These are phyloP conservation scores for Ennomos erosarius DNA, from an alignment of 2,888 invertebrate species.

Conservation along the genomic window DNA sequence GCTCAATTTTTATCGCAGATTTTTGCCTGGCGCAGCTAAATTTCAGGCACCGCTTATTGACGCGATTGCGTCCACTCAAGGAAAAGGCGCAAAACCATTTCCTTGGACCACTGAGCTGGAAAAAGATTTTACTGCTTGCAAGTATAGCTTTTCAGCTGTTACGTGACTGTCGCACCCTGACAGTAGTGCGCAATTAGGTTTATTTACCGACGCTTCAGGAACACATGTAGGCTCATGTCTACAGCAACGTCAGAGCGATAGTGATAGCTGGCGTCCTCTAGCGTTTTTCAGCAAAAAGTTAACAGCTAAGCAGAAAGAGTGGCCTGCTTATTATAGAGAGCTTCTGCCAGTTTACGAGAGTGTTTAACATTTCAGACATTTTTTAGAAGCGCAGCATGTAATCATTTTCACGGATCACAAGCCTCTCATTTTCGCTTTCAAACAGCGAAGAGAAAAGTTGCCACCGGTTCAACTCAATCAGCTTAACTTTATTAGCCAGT, in stretches of 20 bases:
- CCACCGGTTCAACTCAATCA: slow-evolving; percentile 31
- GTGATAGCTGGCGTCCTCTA: slow-evolving; percentile 24
- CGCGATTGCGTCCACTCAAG: slow-evolving; percentile 43
- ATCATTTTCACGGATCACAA: slow-evolving; percentile 36
- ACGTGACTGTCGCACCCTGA: slow-evolving; percentile 39
- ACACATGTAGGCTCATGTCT: slow-evolving; percentile 54
- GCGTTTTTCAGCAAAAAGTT: slow-evolving; percentile 23
- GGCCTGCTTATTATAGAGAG: no score
- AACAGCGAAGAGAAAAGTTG: slow-evolving; percentile 28
- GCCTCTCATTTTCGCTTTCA: slow-evolving; percentile 35
- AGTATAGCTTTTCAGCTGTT: slow-evolving; percentile 44
- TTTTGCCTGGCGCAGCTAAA: slow-evolving; percentile 48
- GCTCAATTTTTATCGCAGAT: slow-evolving; percentile 50
- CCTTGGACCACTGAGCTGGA: slow-evolving; percentile 33
- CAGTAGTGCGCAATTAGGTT: neutral
- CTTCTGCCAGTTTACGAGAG: no score
- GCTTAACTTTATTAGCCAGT: neutral
- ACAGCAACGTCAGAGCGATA: slow-evolving; percentile 44
- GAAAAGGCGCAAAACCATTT: slow-evolving; percentile 44
- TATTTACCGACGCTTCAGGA: slow-evolving; percentile 60
- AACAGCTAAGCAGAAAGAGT: no score
- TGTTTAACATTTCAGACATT: no score
- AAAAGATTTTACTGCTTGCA: slow-evolving; percentile 44
- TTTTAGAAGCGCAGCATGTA: neutral
- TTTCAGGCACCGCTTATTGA: slow-evolving; percentile 31